Conservation (phyloP, 2,797 vertebrate species). For the Coilia nasus region DNA sequence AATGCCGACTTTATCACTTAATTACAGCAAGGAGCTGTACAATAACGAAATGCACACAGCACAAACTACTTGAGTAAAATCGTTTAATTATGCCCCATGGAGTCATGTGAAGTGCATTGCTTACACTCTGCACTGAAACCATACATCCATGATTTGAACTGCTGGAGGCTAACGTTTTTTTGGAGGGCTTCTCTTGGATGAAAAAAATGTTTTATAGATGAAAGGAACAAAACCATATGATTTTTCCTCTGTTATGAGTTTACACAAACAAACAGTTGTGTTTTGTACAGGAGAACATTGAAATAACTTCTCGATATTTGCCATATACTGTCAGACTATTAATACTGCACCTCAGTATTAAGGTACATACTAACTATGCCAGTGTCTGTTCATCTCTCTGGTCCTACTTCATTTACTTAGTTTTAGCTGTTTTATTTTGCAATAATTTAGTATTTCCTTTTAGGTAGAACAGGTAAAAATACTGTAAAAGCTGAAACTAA, state of each 20-base stretch:
- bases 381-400: background rate
- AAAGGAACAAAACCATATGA: background rate
- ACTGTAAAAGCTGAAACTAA: background rate
- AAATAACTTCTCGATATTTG: background rate
- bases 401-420: background rate
- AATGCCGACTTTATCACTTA: background rate
- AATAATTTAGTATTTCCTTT: background rate
- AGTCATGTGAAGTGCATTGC: background rate
- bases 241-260: background rate
- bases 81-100: slow-evolving; percentile 2
- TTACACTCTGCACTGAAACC: background rate
- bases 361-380: background rate
- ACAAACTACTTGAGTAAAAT: slow-evolving; percentile 10
- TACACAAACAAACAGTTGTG: background rate
- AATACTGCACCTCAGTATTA: background rate
- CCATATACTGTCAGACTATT: background rate
- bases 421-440: background rate
- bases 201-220: background rate
- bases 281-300: background rate
- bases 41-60: background rate
- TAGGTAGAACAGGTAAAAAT: background rate
- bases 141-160: background rate
- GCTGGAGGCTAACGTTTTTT: background rate
- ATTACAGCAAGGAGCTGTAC: background rate
- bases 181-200: background rate